Evolutionary conservation across 2,888 invertebrate genomes (phyloP), one percentile per base, ranked within the genome.

Genomic region (Cenopis cana): DNA sequence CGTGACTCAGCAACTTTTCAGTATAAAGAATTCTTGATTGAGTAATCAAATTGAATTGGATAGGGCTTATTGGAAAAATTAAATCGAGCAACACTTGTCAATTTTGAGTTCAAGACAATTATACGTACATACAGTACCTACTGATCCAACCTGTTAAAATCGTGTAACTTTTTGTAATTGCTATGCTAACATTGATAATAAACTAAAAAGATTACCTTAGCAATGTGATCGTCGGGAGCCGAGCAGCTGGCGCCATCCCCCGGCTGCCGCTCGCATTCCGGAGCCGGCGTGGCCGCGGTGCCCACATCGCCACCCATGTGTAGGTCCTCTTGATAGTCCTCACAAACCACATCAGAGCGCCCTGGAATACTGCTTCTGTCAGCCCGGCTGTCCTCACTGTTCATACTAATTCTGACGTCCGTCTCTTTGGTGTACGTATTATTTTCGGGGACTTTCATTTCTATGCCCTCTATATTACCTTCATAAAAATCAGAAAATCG

Each of bases 161-260:
- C n/a, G n/a, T n/a, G n/a, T n/a, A n/a, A n/a, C n/a, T n/a, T n/a
- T n/a, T n/a, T n/a, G n/a, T n/a, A n/a, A n/a, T 14, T 41, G 14
- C 12, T 14, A 14, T 41, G 41, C 1, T 6, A 41, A 41, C 5
- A 41, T n/a, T 14, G 14, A n/a, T 46, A n/a, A 8, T 38, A 38
- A 38, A 38, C 11, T 12, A 38, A 14, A n/a, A 14, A 18, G 3
- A 29, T 41, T 38, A 68, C 60, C 41, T 61, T 68, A 56, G 20
- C 50, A 78, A 88, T 88, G 82, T 85, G 88, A 72, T 90, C 91
- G 20, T 91, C 91, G 0, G 86, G 91, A 0, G 89, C 89, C 0
- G 92, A 88, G 68, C 85, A 85, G 74, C 93, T 93, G 68, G 93
- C 91, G 0, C 93, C 93, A 68, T 93, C 93, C 0, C 93, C 93